Evolutionary conservation across 2,797 vertebrate species (phyloP).

Genomic region (Diglossa cyanea): DNA sequence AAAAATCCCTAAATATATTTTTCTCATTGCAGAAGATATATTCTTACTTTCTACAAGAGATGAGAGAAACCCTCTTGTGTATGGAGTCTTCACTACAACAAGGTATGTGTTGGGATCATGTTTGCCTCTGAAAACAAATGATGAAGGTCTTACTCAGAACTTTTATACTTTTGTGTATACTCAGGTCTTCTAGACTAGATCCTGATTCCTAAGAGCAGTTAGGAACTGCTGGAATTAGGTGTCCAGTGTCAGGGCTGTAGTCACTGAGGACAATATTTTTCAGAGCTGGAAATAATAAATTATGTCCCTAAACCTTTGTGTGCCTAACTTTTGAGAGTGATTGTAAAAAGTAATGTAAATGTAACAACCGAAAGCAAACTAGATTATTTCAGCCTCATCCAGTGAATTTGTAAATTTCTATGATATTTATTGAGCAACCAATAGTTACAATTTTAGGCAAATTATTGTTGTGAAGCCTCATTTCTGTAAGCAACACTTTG

Average conservation of each 20-base stretch:
- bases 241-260: background rate
- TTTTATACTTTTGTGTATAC: background rate
- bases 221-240: background rate
- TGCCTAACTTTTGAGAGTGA: background rate
- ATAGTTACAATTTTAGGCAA: background rate
- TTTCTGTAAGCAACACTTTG: background rate
- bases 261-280: background rate
- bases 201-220: background rate
- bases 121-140: background rate
- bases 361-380: background rate
- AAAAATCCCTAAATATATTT: background rate
- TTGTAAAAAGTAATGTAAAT: background rate
- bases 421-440: background rate
- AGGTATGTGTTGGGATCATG: constrained; percentile 76
- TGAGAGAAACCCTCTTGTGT: constrained; percentile 89
- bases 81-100: constrained; percentile 95
- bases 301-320: background rate
- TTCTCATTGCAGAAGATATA: constrained; percentile 85
- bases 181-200: background rate
- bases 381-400: background rate
- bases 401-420: background rate
- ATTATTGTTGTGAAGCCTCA: background rate
- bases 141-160: background rate
- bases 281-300: background rate
- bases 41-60: constrained; percentile 94